Percentiles rank a stretch among this genome's conserved stretches.
phyloP scores from a whole-genome alignment of 2,113 vertebrate genomes.

The Gasterosteus nipponicus region DNA sequence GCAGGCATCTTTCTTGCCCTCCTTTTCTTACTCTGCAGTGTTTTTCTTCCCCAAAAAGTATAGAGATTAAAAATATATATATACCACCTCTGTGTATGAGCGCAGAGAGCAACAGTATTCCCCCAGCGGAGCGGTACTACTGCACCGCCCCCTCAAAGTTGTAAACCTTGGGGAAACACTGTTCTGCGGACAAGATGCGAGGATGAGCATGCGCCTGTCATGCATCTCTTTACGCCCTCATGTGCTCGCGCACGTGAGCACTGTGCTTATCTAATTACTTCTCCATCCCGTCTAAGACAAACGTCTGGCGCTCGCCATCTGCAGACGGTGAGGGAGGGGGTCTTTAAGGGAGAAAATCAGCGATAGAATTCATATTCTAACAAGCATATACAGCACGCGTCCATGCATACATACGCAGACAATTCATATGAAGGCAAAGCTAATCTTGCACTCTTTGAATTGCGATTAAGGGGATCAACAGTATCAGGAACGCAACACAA shows the following conservation, averaged over 20 bases:
- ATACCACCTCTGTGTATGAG: no score
- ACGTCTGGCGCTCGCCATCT: conserved; percentile 79
- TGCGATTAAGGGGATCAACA: conserved; percentile 8
- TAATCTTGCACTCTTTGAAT: conserved; percentile 1
- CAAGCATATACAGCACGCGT: conserved; percentile 23
- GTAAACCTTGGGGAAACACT: no score
- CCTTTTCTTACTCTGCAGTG: conserved; percentile 10
- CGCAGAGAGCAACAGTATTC: no score
- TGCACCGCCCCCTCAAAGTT: no score
- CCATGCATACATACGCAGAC: conserved; percentile 7
- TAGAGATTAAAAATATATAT: no score
- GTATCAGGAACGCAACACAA: conserved; percentile 3
- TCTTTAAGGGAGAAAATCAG: conserved; percentile 63
- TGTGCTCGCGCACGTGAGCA: conserved; percentile 15
- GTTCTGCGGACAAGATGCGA: conserved; percentile 37
- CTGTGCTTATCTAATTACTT: conserved; percentile 78
- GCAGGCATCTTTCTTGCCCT: conserved; percentile 68
- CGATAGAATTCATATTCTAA: conserved; percentile 44
- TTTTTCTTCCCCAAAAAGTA: neutral
- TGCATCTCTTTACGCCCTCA: conserved; percentile 22
- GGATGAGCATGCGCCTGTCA: conserved; percentile 36
- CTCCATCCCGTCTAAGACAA: conserved; percentile 70
- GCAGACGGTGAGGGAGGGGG: conserved; percentile 68
- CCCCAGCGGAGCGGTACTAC: no score
- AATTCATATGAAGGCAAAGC: conserved; percentile 11